Percentiles rank a stretch among this genome's conserved stretches.
phyloP scores from a whole-genome alignment of 2,113 vertebrate species.

The Ciconia maguari region DNA sequence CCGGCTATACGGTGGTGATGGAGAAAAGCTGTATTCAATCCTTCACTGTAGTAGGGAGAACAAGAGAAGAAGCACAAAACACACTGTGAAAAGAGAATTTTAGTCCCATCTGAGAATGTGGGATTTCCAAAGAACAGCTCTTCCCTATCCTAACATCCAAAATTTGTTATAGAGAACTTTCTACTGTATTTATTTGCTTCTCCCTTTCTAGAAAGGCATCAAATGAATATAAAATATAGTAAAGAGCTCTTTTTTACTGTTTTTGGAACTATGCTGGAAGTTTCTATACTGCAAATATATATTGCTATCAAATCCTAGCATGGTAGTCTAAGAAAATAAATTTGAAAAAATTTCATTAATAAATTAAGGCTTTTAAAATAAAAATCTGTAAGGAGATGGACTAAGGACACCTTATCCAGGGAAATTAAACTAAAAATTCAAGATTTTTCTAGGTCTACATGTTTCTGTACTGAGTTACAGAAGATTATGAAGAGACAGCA shows the following conservation, averaged over 20 bases:
- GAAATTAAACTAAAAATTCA: neutral
- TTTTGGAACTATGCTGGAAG: neutral
- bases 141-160: neutral
- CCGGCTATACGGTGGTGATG: neutral
- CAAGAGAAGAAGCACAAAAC: neutral
- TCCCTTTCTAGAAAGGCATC: neutral
- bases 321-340: neutral
- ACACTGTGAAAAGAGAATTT: neutral
- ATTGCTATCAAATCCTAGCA: neutral
- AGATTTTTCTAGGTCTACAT: neutral
- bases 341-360: neutral
- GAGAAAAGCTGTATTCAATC: neutral
- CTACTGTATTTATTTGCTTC: neutral
- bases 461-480: neutral
- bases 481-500: neutral
- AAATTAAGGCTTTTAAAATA: neutral
- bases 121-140: neutral
- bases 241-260: neutral
- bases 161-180: neutral
- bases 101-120: neutral
- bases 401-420: neutral
- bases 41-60: neutral
- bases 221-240: neutral
- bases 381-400: neutral
- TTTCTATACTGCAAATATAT: neutral